Percentiles rank a stretch among this genome's conserved stretches.
These are phyloP conservation scores for Oxytorus armatus DNA, from an alignment of 2,888 invertebrate genomes.

Conservation along the genomic window DNA sequence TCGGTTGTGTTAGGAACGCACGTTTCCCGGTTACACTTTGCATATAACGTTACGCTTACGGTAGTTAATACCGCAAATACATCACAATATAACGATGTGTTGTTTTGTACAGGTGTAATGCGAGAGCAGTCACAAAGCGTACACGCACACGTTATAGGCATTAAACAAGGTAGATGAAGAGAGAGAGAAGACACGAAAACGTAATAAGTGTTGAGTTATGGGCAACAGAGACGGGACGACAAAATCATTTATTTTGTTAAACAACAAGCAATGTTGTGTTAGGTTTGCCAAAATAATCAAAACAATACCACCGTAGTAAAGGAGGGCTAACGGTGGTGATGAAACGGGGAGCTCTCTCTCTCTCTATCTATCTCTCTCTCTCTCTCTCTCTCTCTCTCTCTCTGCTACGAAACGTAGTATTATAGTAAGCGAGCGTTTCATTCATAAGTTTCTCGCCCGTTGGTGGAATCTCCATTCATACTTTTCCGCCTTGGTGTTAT, in stretches of 20 bases:
- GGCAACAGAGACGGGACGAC: constrained; percentile 75
- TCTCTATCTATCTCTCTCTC: constrained; percentile 41
- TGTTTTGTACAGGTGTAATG: constrained; percentile 53
- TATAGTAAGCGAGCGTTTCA: constrained; percentile 58
- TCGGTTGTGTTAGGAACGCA: too few relatives aligned
- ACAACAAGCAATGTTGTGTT: constrained; percentile 83
- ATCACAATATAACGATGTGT: constrained; percentile 24
- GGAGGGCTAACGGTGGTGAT: constrained; percentile 47
- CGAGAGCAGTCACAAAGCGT: constrained; percentile 42
- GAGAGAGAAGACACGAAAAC: constrained; percentile 43
- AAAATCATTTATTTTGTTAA: constrained; percentile 83
- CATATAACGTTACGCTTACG: constrained; percentile 20
- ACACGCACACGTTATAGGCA: constrained; percentile 41
- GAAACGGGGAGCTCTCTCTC: constrained; percentile 34
- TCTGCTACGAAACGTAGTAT: constrained; percentile 41
- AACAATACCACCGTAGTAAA: constrained; percentile 75
- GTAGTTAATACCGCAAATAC: constrained; percentile 37
- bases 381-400: constrained; percentile 34
- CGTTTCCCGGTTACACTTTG: constrained; percentile 14
- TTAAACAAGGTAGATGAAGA: constrained; percentile 39
- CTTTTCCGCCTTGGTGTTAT: constrained; percentile 32
- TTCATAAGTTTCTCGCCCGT: constrained; percentile 62
- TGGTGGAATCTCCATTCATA: constrained; percentile 54
- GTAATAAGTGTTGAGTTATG: constrained; percentile 49
- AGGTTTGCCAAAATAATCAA: constrained; percentile 84